Evolutionary conservation across 53 echinoderm and acorn worm species (phyloP).

Genomic region (Antedon mediterranea): DNA sequence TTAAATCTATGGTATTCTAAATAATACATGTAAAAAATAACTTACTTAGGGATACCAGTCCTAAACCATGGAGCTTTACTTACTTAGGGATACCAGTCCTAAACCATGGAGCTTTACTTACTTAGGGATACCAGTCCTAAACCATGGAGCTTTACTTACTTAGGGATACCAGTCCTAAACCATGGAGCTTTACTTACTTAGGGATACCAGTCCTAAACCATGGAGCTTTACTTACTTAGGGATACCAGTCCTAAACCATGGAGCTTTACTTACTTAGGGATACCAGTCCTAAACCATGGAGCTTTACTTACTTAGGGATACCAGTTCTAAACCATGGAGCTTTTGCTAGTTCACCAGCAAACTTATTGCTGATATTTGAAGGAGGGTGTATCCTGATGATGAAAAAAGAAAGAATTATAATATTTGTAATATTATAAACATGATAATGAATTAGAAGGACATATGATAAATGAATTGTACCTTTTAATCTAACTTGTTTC

Average conservation of each 20-base stretch:
- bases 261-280: conserved; percentile 79
- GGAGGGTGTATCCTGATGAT: neutral
- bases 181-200: conserved; percentile 89
- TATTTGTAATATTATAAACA: too few species aligned
- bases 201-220: conserved; percentile 98
- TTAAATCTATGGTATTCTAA: too few species aligned
- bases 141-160: conserved; percentile 96
- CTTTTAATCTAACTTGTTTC: too few species aligned
- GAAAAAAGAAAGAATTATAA: too few species aligned
- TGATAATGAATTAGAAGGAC: too few species aligned
- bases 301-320: conserved; percentile 90
- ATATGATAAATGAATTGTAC: too few species aligned
- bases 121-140: conserved; percentile 94
- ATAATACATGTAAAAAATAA: too few species aligned
- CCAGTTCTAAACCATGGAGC: conserved; percentile 99
- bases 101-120: conserved; percentile 95
- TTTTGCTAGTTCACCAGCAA: conserved; percentile 7
- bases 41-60: conserved; percentile 63
- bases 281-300: conserved; percentile 97
- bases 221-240: too few species aligned
- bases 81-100: conserved; percentile 94
- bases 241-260: conserved; percentile 98
- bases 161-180: conserved; percentile 97
- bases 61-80: conserved; percentile 97
- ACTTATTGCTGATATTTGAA: neutral